Evolutionary conservation across 2,888 invertebrate genomes (phyloP).

Genomic region (Drosophila mulleri): DNA sequence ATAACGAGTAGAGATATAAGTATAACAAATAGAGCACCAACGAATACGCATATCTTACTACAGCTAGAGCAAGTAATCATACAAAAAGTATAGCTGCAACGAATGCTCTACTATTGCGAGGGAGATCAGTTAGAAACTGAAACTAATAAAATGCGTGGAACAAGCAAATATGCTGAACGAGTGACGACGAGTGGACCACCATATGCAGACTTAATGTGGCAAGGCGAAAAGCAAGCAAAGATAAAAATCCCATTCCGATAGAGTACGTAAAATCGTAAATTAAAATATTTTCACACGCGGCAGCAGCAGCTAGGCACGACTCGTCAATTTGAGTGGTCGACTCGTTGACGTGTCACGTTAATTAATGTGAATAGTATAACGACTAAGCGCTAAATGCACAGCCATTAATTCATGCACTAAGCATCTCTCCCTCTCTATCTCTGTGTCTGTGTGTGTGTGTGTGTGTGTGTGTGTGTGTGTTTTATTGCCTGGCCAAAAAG

Average conservation of each 20-base stretch:
- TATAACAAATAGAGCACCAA: neutral
- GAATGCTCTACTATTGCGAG: no score
- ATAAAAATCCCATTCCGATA: neutral
- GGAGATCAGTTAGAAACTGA: no score
- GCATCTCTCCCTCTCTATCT: neutral
- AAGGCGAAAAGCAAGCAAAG: neutral
- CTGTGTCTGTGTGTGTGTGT: slow-evolving; percentile 23
- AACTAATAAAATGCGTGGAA: no score
- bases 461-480: no score
- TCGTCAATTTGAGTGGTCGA: slow-evolving; percentile 6
- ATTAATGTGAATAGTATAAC: slow-evolving; percentile 37
- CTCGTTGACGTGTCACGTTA: slow-evolving; percentile 25
- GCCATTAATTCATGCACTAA: slow-evolving; percentile 29
- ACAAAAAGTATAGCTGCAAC: neutral
- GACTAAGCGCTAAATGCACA: slow-evolving; percentile 6
- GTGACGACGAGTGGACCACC: no score
- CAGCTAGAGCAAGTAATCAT: neutral
- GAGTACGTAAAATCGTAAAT: neutral
- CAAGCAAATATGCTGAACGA: neutral
- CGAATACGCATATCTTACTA: no score
- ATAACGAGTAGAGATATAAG: no score
- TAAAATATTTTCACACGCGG: slow-evolving; percentile 27
- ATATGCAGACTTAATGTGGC: no score
- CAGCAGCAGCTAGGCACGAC: neutral
- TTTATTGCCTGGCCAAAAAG: slow-evolving; percentile 50